Conservation (phyloP, 2,797 vertebrate genomes). For the Okamejei kenojei region DNA sequence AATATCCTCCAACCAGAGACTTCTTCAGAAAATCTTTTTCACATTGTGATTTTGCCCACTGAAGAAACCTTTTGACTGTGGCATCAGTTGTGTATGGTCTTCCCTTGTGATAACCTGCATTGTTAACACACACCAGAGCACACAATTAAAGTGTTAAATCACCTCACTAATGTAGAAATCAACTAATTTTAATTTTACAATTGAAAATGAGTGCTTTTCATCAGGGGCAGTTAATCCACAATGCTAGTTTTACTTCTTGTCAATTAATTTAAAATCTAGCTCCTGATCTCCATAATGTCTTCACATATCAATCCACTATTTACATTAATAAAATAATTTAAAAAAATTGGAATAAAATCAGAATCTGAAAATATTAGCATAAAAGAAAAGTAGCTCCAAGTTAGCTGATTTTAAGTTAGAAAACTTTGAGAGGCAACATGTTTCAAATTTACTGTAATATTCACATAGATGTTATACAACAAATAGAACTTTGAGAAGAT, state of each 20-base stretch:
- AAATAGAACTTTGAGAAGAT: background rate
- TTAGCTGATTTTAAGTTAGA: background rate
- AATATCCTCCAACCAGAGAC: conserved; percentile 33
- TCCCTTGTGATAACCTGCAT: conserved; percentile 38
- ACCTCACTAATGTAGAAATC: background rate
- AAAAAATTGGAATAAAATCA: background rate
- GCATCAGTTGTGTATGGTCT: conserved; percentile 16
- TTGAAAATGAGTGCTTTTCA: background rate
- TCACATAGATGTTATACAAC: background rate
- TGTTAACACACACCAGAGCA: background rate
- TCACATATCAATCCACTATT: background rate
- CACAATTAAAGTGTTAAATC: background rate
- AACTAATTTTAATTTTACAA: background rate
- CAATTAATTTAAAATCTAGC: background rate
- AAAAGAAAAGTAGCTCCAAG: background rate
- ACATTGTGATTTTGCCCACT: conserved; percentile 32
- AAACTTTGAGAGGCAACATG: background rate
- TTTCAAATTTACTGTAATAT: background rate
- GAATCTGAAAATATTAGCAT: background rate
- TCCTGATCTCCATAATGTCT: background rate
- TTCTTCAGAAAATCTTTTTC: conserved; percentile 24
- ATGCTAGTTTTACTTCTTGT: background rate
- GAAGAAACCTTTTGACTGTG: conserved; percentile 33
- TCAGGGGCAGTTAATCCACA: background rate
- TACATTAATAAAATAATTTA: background rate